Evolutionary conservation across 1,140 invertebrate species (phyloP).

Genomic region (Aricia agestis): DNA sequence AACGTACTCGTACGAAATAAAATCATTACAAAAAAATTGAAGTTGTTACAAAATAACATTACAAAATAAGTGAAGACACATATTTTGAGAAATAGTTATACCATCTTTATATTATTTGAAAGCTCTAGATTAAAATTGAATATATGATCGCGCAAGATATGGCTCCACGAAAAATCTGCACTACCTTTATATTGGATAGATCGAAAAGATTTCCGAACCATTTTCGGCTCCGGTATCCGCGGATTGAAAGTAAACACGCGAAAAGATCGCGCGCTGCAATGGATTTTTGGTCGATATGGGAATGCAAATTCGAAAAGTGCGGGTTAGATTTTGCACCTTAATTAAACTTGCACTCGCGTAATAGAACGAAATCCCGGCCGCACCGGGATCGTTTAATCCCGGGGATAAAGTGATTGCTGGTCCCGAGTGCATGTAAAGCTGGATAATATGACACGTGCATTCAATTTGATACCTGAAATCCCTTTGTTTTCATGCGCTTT

Average conservation of each 20-base stretch:
- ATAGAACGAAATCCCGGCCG: constrained; percentile 10
- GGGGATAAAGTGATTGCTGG: constrained; percentile 6
- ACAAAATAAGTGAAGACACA: too few relatives aligned
- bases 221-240: neutral
- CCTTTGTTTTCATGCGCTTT: constrained; percentile 6
- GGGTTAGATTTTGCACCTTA: constrained; percentile 10
- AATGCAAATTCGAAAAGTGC: neutral
- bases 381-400: constrained; percentile 6
- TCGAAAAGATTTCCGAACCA: neutral
- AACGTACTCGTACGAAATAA: too few relatives aligned
- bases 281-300: neutral
- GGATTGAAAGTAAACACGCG: constrained; percentile 22
- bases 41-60: too few relatives aligned
- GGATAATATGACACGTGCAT: constrained; percentile 15
- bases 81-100: too few relatives aligned
- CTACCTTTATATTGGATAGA: neutral
- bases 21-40: too few relatives aligned
- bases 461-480: constrained; percentile 9
- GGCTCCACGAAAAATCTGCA: neutral
- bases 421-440: constrained; percentile 3
- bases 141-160: neutral
- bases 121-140: neutral
- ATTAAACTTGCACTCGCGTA: neutral
- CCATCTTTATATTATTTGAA: neutral
- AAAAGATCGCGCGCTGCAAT: neutral